These are phyloP conservation scores for Phlogophora meticulosa DNA, from an alignment of 2,888 invertebrate species.

Conservation along the genomic window DNA sequence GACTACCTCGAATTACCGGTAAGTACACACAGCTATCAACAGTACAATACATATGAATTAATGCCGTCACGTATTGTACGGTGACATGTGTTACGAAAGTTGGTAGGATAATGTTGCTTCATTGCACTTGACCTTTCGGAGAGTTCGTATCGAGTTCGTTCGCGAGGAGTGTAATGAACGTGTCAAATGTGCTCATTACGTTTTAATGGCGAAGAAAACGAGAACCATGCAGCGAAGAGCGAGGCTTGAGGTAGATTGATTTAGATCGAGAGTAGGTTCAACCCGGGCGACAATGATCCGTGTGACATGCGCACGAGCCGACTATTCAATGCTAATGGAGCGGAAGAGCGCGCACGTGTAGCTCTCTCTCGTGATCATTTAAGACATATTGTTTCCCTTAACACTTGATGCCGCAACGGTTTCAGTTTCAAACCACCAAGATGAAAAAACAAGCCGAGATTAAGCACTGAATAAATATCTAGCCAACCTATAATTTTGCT, in stretches of 20 bases:
- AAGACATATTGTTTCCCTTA: constrained; percentile 82
- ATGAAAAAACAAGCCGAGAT: not conserved
- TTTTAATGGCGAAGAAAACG: constrained; percentile 82
- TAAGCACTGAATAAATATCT: not conserved
- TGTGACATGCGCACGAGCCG: constrained; percentile 82
- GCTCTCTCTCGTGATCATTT: constrained; percentile 82
- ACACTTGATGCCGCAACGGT: constrained; percentile 69
- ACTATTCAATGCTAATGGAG: constrained; percentile 90
- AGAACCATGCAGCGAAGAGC: constrained; percentile 82
- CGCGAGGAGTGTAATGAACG: constrained; percentile 77
- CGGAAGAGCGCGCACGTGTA: constrained; percentile 85
- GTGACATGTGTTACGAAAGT: constrained; percentile 72
- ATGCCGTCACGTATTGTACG: constrained; percentile 57
- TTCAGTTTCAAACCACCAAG: constrained; percentile 70
- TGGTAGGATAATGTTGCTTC: constrained; percentile 73
- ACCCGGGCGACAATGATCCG: constrained; percentile 84
- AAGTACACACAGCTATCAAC: constrained; percentile 80
- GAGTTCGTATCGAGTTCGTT: constrained; percentile 68
- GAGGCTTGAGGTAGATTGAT: constrained; percentile 81
- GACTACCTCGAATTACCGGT: constrained; percentile 93
- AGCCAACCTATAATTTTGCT: constrained; percentile 9
- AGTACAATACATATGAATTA: constrained; percentile 62
- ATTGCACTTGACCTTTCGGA: constrained; percentile 80
- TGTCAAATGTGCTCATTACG: constrained; percentile 85
- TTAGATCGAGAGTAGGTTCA: constrained; percentile 81